These are phyloP conservation scores for Ashinkailepas kermadecensis DNA, from an alignment of 2,888 invertebrate genomes.

Conservation along the genomic window DNA sequence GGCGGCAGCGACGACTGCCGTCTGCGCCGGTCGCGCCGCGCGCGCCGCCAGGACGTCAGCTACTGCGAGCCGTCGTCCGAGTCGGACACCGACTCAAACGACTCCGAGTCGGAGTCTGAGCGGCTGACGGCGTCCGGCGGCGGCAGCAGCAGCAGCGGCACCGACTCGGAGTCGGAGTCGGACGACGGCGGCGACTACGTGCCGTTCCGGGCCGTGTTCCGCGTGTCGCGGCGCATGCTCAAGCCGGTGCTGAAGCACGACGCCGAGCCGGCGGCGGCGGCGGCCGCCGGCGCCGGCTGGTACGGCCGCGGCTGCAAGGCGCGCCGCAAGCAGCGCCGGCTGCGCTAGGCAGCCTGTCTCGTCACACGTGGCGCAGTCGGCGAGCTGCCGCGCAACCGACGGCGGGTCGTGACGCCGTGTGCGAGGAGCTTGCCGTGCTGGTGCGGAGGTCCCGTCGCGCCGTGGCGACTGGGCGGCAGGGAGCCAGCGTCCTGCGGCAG, in stretches of 20 bases:
- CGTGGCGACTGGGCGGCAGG: too few relatives aligned
- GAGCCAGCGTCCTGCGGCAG: too few relatives aligned
- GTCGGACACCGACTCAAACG: neutral
- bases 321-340: slow-evolving; percentile 29
- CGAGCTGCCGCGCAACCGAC: too few relatives aligned
- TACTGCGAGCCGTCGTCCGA: neutral
- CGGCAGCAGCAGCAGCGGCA: neutral
- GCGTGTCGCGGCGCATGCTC: neutral
- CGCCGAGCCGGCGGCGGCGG: neutral
- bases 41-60: neutral
- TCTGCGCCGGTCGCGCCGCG: neutral
- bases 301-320: slow-evolving; percentile 9
- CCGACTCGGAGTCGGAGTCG: neutral
- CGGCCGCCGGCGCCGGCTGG: neutral
- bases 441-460: too few relatives aligned
- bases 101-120: neutral
- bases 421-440: too few relatives aligned
- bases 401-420: too few relatives aligned
- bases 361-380: too few relatives aligned
- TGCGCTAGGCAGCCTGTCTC: too few relatives aligned
- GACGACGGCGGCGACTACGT: slow-evolving; percentile 1
- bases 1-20: neutral
- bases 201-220: neutral
- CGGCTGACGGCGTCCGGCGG: neutral
- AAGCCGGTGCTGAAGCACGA: neutral